A percentile compares a stretch with the other conserved stretches of the same genome.
Evolutionary conservation across 2,888 invertebrate genomes (phyloP).

Genomic region (Luperina testacea): DNA sequence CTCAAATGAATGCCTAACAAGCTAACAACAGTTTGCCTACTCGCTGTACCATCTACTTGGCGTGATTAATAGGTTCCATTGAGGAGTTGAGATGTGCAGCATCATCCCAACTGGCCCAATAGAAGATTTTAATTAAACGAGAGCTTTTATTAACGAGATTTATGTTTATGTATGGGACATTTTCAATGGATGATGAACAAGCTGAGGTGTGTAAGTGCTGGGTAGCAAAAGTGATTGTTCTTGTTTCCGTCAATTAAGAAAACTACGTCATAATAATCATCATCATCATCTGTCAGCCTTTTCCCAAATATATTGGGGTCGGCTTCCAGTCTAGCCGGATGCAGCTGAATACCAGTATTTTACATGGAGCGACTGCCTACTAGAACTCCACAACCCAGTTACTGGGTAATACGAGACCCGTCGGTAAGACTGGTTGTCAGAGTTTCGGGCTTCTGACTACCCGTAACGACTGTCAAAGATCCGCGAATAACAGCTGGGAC

Average conservation of each 20-base stretch:
- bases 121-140: conserved; percentile 42
- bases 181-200: conserved; percentile 10
- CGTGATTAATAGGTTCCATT: conserved; percentile 69
- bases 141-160: conserved; percentile 29
- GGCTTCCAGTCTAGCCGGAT: no score
- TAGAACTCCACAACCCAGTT: no score
- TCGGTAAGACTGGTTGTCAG: no score
- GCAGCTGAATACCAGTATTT: no score
- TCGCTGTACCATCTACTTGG: conserved; percentile 40
- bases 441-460: no score
- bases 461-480: no score
- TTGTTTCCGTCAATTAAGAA: neutral
- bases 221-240: conserved; percentile 1
- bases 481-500: no score
- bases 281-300: no score
- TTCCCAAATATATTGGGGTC: no score
- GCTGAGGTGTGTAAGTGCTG: neutral
- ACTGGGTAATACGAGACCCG: no score
- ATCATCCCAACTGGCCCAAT: conserved; percentile 50
- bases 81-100: conserved; percentile 43
- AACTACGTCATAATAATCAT: neutral
- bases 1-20: conserved; percentile 60
- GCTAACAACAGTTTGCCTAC: conserved; percentile 45
- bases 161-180: conserved; percentile 11
- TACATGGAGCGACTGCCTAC: no score